These are phyloP conservation scores for Eublepharis macularius DNA, from an alignment of 2,113 vertebrate species.

Conservation along the genomic window DNA sequence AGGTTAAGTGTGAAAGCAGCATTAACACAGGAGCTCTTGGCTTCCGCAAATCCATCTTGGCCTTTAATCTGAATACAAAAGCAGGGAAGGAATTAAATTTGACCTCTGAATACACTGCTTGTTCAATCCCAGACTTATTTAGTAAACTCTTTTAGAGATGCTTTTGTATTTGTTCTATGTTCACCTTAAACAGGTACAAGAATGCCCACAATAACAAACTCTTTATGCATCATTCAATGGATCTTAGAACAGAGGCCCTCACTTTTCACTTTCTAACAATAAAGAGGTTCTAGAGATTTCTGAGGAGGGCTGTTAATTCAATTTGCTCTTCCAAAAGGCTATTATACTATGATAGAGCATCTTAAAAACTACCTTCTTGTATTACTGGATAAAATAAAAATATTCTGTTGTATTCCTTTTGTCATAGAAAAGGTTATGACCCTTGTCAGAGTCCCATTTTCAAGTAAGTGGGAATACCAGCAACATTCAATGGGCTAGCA, in stretches of 20 bases:
- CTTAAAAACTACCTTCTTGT: neutral
- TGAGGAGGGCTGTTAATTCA: slow-evolving; percentile 60
- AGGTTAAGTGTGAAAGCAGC: slow-evolving; percentile 93
- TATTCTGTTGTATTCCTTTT: neutral
- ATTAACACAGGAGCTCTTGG: slow-evolving; percentile 85
- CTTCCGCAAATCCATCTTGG: slow-evolving; percentile 90
- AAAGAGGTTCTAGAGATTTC: slow-evolving; percentile 17
- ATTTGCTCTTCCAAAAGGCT: slow-evolving; percentile 31
- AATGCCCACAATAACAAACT: slow-evolving; percentile 67
- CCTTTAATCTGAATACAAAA: slow-evolving; percentile 97
- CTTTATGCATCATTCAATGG: slow-evolving; percentile 63
- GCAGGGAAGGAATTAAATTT: slow-evolving; percentile 89
- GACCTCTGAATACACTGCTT: slow-evolving; percentile 86
- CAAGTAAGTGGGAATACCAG: neutral
- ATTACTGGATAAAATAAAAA: neutral
- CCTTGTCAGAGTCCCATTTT: neutral
- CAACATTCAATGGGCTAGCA: neutral
- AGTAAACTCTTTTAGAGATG: slow-evolving; percentile 74
- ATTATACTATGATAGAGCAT: neutral
- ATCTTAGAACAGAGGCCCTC: slow-evolving; percentile 61
- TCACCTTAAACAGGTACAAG: slow-evolving; percentile 73
- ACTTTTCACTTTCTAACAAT: slow-evolving; percentile 51
- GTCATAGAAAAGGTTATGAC: slow-evolving; percentile 10
- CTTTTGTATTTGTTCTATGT: slow-evolving; percentile 80
- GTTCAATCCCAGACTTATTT: slow-evolving; percentile 79